Percentiles rank a stretch among this genome's conserved stretches.
These are phyloP conservation scores for Cyclophora punctaria DNA, from an alignment of 2,888 invertebrate genomes.

Conservation along the genomic window DNA sequence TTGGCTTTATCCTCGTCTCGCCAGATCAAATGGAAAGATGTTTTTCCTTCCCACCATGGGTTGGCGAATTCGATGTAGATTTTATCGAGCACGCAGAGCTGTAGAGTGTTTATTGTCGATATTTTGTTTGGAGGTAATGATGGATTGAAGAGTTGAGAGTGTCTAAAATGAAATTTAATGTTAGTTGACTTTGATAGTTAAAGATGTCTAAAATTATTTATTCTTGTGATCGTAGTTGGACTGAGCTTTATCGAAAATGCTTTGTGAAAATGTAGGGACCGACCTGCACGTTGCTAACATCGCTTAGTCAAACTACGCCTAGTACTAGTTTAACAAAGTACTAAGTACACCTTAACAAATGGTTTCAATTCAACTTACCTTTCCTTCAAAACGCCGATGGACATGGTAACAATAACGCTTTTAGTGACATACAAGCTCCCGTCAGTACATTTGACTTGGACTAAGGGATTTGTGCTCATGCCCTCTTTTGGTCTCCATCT, in stretches of 20 bases:
- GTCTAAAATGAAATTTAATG: slow-evolving; percentile 33
- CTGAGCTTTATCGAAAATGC: no score
- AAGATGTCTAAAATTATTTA: no score
- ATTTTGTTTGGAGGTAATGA: slow-evolving; percentile 71
- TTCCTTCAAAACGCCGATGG: slow-evolving; percentile 81
- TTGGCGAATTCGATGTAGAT: slow-evolving; percentile 80
- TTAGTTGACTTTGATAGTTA: no score
- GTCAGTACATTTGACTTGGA: slow-evolving; percentile 73
- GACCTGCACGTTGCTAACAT: background rate
- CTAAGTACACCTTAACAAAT: background rate
- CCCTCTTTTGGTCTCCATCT: slow-evolving; percentile 54
- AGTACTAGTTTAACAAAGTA: background rate
- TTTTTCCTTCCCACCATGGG: slow-evolving; percentile 76
- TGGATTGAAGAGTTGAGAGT: slow-evolving; percentile 75
- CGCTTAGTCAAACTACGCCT: background rate
- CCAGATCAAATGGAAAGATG: slow-evolving; percentile 75
- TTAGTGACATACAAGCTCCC: slow-evolving; percentile 73
- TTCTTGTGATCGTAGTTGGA: no score
- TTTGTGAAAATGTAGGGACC: background rate
- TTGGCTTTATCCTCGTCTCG: slow-evolving; percentile 63
- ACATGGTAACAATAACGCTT: slow-evolving; percentile 79
- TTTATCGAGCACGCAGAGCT: slow-evolving; percentile 80
- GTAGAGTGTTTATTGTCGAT: slow-evolving; percentile 75
- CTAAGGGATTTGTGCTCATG: slow-evolving; percentile 42
- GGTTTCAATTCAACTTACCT: slow-evolving; percentile 31